Base-by-base conservation (phyloP, 2,113 vertebrate species). In the Scolopax mira region DNA sequence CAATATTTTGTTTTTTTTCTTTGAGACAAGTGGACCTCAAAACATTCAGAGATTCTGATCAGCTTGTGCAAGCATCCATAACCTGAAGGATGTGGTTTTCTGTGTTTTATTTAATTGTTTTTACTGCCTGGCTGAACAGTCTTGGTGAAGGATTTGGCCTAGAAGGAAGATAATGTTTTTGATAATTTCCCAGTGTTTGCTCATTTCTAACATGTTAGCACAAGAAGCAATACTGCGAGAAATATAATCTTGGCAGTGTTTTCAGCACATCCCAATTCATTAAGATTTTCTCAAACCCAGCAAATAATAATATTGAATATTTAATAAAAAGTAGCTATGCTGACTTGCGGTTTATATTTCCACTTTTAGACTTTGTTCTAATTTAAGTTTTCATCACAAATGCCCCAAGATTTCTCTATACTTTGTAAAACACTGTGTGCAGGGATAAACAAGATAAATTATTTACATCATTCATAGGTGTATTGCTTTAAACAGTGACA, bases 171-270 rank as follows among this genome's bases (percentile, higher is more conserved):
- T 60, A 79, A 73, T 52, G n/a, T 87, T 87, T 93, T 88, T 82
- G 72, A 70, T 67, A 54, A 91, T 90, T 95, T 93, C 85, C 25
- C 65, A 80, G 18, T 74, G 55, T 78, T 92, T 94, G 57, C 49
- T 92, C 28, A 81, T 90, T 93, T 93, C 74, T 52, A 79, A 86
- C 54, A 0, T 74, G 89, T 81, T 78, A 90, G 49, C 33, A 93
- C 88, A 91, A 48, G 80, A 95, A 89, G 52, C 46, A 96, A 58
- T 70, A 75, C 12, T 73, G 41, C 37, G 93, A 91, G 81, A 88
- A 95, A 61, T 62, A 79, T 12, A 85, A 89, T 48, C 57, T 81
- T 90, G 77, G 79, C 57, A 91, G 35, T 17, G 42, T 87, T 90
- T 96, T 70, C 28, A 94, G 30, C 51, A 83, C 41, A 77, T 42